These are phyloP conservation scores for Speoplatyrhinus poulsoni DNA, from an alignment of 2,113 vertebrate genomes.

Conservation along the genomic window DNA sequence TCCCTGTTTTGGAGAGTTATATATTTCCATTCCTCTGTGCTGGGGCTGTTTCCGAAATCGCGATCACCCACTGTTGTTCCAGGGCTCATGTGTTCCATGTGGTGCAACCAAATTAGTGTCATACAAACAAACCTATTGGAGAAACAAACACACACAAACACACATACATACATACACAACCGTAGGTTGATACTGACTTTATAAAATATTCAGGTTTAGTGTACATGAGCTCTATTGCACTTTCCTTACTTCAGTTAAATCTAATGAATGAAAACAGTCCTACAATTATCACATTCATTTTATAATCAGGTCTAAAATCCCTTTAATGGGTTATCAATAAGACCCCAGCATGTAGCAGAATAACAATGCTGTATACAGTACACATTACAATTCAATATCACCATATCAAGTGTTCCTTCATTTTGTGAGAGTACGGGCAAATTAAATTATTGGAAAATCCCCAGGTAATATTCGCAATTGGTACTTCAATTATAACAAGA, in stretches of 20 bases:
- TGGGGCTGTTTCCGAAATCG: slow-evolving; percentile 18
- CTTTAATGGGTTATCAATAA: slow-evolving; percentile 22
- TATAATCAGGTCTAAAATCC: slow-evolving; percentile 4
- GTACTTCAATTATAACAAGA: neutral
- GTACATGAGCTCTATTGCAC: neutral
- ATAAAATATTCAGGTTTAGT: neutral
- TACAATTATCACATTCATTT: slow-evolving; percentile 9
- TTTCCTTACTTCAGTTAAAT: too few species aligned
- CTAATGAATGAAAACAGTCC: too few species aligned
- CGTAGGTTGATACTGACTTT: slow-evolving; percentile 10
- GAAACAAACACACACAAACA: neutral
- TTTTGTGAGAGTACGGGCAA: neutral
- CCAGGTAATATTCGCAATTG: neutral
- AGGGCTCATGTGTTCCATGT: neutral
- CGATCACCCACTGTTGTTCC: neutral
- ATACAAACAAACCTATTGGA: neutral
- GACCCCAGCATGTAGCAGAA: slow-evolving; percentile 5
- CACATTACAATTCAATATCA: neutral
- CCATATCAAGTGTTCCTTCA: slow-evolving; percentile 10
- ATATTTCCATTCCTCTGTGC: slow-evolving; percentile 1
- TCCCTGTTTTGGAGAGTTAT: neutral
- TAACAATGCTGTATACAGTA: slow-evolving; percentile 19
- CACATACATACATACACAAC: slow-evolving; percentile 6
- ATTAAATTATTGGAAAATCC: slow-evolving; percentile 2
- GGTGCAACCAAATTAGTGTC: slow-evolving; percentile 24